These are phyloP conservation scores for Rhagonycha lutea DNA, from an alignment of 2,888 invertebrate genomes.

Conservation along the genomic window DNA sequence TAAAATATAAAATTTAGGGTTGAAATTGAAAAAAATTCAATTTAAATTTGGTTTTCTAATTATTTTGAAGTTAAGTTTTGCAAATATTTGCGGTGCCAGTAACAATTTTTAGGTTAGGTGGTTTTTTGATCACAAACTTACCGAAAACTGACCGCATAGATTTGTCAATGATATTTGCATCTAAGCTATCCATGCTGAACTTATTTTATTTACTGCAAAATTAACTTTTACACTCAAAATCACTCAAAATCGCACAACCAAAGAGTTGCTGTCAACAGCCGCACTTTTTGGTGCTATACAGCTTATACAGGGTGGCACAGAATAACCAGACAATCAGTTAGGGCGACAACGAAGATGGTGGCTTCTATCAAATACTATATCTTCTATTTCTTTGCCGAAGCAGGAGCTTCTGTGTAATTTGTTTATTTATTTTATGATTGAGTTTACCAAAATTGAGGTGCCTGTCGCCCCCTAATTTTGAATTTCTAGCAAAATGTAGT, in stretches of 20 bases:
- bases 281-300: background rate
- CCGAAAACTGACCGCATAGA: slow-evolving; percentile 96
- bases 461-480: too few species aligned
- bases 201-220: background rate
- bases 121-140: slow-evolving; percentile 53
- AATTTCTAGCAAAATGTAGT: too few species aligned
- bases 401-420: too few species aligned
- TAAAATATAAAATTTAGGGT: slow-evolving; percentile 51
- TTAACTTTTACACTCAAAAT: background rate
- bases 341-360: too few species aligned
- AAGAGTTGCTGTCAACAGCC: background rate
- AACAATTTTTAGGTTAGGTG: slow-evolving; percentile 21
- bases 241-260: background rate
- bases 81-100: background rate
- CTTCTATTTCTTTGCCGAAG: too few species aligned
- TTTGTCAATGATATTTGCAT: slow-evolving; percentile 90
- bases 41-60: background rate
- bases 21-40: background rate
- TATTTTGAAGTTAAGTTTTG: background rate
- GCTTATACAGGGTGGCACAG: too few species aligned
- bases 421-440: too few species aligned
- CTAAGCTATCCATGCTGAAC: slow-evolving; percentile 63
- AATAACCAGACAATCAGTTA: too few species aligned
- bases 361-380: too few species aligned
- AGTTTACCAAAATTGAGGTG: too few species aligned